Base-by-base conservation (phyloP, 2,113 vertebrate genomes). In the Australoheros scitulus region DNA sequence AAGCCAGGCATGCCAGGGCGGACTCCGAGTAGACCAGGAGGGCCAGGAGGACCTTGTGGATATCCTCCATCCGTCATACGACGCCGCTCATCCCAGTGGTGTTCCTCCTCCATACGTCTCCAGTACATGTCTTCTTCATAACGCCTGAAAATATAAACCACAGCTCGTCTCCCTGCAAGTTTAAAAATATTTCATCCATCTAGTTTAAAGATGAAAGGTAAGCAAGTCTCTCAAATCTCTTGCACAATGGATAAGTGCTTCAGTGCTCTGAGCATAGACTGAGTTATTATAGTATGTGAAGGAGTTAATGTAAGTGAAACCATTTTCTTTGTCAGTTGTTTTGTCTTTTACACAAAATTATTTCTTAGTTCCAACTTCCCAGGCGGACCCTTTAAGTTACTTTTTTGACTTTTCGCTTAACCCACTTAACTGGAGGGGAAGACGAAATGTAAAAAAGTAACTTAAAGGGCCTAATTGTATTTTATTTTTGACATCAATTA, bases 91-190 rank as follows among this genome's bases (percentile, higher is more conserved):
- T 99, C 98, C 98, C 98, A 99, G 87, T 99, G 98, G 77, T 99
- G 97, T 32, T 99, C 98, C 88, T 99, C 98, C 80, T 99, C 98
- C 96, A 99, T 97, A 34, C 98, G 96, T 79, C 98, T 96, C 98
- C 98, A 99, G 92, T 99, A 99, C 97, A 99, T 99, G 84, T 99
- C 98, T 63, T 99, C 98, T 88, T 99, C 98, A 7, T 99, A 99
- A 7, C 97, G 96, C 76, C 98, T 99, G 70, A 17, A 60, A 81
- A 83, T 8, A 22, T 0, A 81, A 61, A 43, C 3, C 18, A 57
- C 43, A 82, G 13, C 10, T 7, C 0, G 0, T 38, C 7, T 76
- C 24, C 29, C 43, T 72, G 11, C 14, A 15, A 47, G 43, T 15
- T 15, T 14, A 15, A 47, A 52, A 5, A 72, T 2, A 72, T 72